Conservation (phyloP, 2,797 vertebrate species). For the Amphiprion clarkii region DNA sequence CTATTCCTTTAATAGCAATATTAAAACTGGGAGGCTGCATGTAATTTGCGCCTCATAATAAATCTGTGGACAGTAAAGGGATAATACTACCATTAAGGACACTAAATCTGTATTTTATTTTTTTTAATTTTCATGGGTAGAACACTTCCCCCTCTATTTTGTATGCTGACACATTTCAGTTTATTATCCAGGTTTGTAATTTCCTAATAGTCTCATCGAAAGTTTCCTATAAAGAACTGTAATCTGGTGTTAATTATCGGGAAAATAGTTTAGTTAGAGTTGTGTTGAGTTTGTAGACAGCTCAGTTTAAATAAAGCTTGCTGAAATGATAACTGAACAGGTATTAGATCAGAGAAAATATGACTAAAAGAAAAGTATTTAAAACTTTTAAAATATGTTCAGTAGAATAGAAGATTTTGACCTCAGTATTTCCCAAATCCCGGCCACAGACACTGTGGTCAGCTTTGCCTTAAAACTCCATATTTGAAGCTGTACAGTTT, state of each 20-base stretch:
- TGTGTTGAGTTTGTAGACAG: background rate
- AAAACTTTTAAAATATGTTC: background rate
- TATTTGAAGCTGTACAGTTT: slow-evolving; percentile 6
- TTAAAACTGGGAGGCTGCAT: background rate
- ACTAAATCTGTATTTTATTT: background rate
- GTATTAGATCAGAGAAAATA: background rate
- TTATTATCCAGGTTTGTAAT: slow-evolving; percentile 1
- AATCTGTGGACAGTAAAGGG: background rate
- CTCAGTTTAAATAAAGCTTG: slow-evolving; percentile 1
- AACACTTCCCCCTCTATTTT: background rate
- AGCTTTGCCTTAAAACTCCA: background rate
- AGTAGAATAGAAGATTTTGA: background rate
- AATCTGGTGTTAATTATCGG: slow-evolving; percentile 1
- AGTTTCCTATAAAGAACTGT: background rate
- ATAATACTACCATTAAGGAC: background rate
- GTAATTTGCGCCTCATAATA: background rate
- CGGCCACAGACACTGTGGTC: background rate
- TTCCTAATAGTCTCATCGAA: background rate
- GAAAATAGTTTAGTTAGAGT: background rate
- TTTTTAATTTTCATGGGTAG: background rate
- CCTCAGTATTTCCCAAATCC: background rate
- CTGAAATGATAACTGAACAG: background rate
- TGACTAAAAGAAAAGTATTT: background rate
- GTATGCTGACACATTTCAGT: background rate
- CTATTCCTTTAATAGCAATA: background rate